Conservation (phyloP, 2,888 invertebrate species). For the Uloborus plumipes region DNA sequence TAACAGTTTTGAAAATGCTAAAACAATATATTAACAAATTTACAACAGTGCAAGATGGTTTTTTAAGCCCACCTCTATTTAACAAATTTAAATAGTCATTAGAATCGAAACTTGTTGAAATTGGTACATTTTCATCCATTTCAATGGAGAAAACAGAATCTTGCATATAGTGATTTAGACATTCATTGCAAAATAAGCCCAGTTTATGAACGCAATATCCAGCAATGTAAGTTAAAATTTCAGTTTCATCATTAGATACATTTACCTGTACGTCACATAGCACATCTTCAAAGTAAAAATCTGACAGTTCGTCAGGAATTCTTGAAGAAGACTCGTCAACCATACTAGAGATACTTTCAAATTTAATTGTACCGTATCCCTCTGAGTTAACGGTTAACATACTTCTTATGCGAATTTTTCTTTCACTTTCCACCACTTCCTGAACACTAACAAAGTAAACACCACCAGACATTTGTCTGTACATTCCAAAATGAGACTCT, state of each 20-base stretch:
- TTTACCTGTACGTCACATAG: background rate
- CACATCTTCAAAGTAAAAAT: background rate
- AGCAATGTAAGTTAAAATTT: background rate
- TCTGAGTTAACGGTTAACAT: too few species aligned
- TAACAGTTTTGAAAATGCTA: background rate
- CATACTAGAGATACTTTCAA: too few species aligned
- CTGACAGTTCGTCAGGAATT: background rate
- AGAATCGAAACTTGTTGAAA: too few species aligned
- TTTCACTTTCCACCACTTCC: constrained; percentile 20
- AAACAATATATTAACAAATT: background rate
- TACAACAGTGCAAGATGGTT: background rate
- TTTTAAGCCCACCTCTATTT: background rate
- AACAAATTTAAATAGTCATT: background rate
- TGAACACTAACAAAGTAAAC: constrained; percentile 19
- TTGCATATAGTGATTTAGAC: background rate
- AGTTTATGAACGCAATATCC: background rate
- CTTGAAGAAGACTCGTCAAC: too few species aligned
- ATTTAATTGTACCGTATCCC: too few species aligned
- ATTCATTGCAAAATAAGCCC: background rate
- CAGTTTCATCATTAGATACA: background rate
- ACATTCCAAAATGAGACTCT: constrained; percentile 6
- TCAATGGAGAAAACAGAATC: background rate
- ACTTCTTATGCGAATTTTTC: constrained; percentile 11
- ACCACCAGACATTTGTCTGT: constrained; percentile 30
- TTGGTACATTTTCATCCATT: background rate